Evolutionary conservation across 2,113 vertebrate genomes (phyloP).

Genomic region (Rhombomys opimus): DNA sequence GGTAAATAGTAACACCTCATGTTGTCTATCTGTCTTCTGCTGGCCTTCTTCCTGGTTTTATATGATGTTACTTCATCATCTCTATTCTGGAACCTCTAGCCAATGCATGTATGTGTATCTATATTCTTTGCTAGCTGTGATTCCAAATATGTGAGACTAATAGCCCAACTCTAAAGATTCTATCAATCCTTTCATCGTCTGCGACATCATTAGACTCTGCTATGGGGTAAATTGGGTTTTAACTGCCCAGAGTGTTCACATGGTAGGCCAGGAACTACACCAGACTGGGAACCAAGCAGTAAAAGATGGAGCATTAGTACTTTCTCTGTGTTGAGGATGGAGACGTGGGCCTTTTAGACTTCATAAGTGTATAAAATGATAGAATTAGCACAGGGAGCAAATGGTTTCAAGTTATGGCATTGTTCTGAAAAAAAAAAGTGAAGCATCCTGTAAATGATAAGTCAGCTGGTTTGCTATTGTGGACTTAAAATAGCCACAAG

Average conservation of each 20-base stretch:
- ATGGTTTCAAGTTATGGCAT: neutral
- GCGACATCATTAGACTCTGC: slow-evolving; percentile 6
- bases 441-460: neutral
- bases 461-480: neutral
- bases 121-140: neutral
- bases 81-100: neutral
- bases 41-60: slow-evolving; percentile 29
- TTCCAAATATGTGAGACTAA: slow-evolving; percentile 27
- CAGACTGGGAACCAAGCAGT: neutral
- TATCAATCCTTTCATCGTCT: neutral
- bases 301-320: neutral
- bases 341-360: neutral
- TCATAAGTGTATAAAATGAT: neutral
- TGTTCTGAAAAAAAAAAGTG: slow-evolving; percentile 28
- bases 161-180: neutral
- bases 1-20: neutral
- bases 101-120: neutral
- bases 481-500: neutral
- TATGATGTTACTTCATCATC: slow-evolving; percentile 40
- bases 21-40: neutral
- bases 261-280: neutral
- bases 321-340: neutral
- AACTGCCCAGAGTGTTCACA: neutral
- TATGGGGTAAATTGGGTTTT: slow-evolving; percentile 25
- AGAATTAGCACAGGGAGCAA: neutral